Conservation (phyloP, 2,113 vertebrate genomes). For the Pongo abelii region DNA sequence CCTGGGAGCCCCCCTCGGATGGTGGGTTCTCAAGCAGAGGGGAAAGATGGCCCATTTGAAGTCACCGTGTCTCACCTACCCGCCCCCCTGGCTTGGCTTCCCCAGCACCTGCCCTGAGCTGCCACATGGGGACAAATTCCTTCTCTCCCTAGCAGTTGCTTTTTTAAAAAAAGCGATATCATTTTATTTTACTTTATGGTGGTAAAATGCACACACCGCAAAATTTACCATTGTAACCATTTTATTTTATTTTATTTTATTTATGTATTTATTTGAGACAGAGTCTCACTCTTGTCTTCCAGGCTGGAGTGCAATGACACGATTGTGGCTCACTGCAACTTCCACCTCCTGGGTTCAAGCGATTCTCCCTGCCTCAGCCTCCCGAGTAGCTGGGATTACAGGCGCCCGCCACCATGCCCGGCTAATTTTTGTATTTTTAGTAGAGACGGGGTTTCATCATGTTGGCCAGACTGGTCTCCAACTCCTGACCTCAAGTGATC, state of each 20-base stretch:
- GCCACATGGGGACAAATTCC: rapidly evolving
- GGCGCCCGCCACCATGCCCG: no score
- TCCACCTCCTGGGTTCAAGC: not conserved
- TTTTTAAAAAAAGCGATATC: not conserved
- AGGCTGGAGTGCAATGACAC: not conserved
- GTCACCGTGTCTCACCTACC: not conserved
- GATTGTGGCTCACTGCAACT: no score
- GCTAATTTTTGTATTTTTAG: no score
- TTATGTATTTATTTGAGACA: not conserved
- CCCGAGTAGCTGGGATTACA: not conserved
- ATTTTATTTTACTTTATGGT: not conserved
- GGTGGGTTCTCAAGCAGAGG: not conserved
- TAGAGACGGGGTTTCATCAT: no score
- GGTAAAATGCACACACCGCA: not conserved
- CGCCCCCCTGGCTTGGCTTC: rapidly evolving
- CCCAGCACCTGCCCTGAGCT: not conserved
- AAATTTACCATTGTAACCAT: not conserved
- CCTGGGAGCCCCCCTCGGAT: rapidly evolving
- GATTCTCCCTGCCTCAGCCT: not conserved
- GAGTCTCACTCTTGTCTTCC: not conserved
- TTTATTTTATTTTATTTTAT: not conserved
- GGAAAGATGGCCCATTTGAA: not conserved
- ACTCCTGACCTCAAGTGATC: no score
- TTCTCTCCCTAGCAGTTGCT: not conserved
- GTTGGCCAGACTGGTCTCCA: no score